Conservation (phyloP, 1,140 invertebrate genomes). For the Zaprionus kolodkinae region DNA sequence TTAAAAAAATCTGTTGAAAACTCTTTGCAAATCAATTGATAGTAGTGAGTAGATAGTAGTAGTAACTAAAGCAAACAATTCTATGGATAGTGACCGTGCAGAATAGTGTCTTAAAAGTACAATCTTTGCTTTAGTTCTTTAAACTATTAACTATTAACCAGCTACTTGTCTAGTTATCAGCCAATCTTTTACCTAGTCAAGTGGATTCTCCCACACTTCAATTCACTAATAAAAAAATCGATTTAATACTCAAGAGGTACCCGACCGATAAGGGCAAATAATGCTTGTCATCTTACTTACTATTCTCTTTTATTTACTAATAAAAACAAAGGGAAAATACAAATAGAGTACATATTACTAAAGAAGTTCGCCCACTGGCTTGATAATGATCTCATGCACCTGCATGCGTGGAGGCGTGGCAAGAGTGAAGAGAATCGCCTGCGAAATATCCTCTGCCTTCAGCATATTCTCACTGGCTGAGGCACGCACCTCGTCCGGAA, state of each 20-base stretch:
- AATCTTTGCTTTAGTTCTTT: too few relatives aligned
- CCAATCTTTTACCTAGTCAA: background rate
- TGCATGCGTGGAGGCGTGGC: slow-evolving; percentile 85
- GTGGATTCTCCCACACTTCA: background rate
- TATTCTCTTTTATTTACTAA: slow-evolving; percentile 13
- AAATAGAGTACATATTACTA: slow-evolving; percentile 28
- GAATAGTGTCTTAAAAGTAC: too few relatives aligned
- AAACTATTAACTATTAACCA: background rate
- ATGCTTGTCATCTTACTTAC: background rate
- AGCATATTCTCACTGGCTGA: slow-evolving; percentile 54
- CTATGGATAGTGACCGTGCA: too few relatives aligned
- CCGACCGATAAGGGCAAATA: background rate
- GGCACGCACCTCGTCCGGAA: slow-evolving; percentile 56
- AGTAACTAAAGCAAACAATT: too few relatives aligned
- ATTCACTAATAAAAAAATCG: background rate
- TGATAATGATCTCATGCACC: slow-evolving; percentile 78
- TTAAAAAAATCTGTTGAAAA: too few relatives aligned
- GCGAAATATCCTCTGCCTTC: slow-evolving; percentile 85
- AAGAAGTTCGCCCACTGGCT: slow-evolving; percentile 69
- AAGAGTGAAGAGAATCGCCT: slow-evolving; percentile 85
- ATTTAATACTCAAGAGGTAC: background rate
- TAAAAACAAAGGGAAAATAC: background rate
- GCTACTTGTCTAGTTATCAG: background rate
- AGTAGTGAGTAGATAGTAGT: too few relatives aligned
- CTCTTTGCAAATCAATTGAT: too few relatives aligned